Base-by-base conservation (phyloP, 1,140 invertebrate species). In the Megalopta genalis region DNA sequence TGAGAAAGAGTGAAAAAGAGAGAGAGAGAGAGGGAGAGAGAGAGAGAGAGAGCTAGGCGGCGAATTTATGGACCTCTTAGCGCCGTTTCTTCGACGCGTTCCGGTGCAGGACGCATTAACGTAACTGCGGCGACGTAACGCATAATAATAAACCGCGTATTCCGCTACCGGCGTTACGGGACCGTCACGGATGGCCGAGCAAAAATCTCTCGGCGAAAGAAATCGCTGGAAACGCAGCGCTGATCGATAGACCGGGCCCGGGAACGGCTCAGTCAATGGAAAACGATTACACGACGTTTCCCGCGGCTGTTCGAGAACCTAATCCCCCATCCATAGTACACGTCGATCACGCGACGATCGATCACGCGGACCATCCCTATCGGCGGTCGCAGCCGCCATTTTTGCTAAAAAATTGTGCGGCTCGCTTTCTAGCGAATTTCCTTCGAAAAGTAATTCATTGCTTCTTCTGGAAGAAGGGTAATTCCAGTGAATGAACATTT, bases 81-180 rank as follows among this genome's bases (percentile, higher is more conserved):
- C 67, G 64, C 6, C 10, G 21, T 52, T 80, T 74, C 71, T 80
- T 66, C 42, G 23, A 10, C 25, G 14, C 71, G 62, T 83, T 71
- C 60, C 81, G 65, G 59, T 60, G 60, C 67, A 18, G 32, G 66
- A n/a, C 67, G 57, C 70, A 60, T 75, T 80, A 84, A 80, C 80
- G 81, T 74, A 80, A 80, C 62, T 14, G 37, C 37, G 62, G 23
- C 72, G 63, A 81, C 72, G 83, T 71, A 81, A 85, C 62, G 57
- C 73, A 63, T 81, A 81, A 77, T 85, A 85, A 85, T 64, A 70
- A 85, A 62, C 59, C 66, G n/a, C 21, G 25, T 69, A 60, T 77
- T 62, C 60, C 21, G 77, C 80, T 88, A 82, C 84, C 69, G 59
- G 79, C 46, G 68, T 87, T 87, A 88, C 86, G 81, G 62, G 60